These are phyloP conservation scores for Chironomus tentans DNA, from an alignment of 2,888 invertebrate species.

Conservation along the genomic window DNA sequence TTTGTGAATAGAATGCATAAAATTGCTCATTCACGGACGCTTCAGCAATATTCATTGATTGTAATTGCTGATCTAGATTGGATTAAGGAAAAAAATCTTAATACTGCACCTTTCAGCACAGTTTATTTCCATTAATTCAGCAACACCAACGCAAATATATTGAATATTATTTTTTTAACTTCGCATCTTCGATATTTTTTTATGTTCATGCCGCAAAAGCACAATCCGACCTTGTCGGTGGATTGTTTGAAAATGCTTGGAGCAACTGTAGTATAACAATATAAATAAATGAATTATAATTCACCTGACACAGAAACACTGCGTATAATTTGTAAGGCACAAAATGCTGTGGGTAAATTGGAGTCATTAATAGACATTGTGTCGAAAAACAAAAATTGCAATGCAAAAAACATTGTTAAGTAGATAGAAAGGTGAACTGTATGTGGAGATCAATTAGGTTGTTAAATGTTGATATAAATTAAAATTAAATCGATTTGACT, in stretches of 20 bases:
- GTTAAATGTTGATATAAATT: background rate
- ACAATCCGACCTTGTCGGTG: background rate
- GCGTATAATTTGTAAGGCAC: background rate
- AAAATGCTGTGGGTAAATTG: background rate
- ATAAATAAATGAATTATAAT: background rate
- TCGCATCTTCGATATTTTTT: background rate
- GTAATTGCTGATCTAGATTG: background rate
- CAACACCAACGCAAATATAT: background rate
- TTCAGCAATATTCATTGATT: background rate
- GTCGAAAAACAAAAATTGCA: background rate
- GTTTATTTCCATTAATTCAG: background rate
- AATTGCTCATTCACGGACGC: background rate
- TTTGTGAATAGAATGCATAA: background rate
- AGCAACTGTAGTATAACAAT: background rate
- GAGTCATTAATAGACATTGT: background rate
- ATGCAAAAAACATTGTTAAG: background rate
- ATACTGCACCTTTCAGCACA: background rate
- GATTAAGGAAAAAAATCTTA: background rate
- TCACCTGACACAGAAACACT: constrained; percentile 1
- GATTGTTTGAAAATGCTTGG: background rate
- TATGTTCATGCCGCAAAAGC: background rate
- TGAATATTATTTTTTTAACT: background rate
- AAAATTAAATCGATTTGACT: background rate
- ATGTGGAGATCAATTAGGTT: background rate
- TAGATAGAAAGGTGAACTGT: background rate